Conservation (phyloP, 2,797 vertebrate genomes). For the Discoglossus pictus region DNA sequence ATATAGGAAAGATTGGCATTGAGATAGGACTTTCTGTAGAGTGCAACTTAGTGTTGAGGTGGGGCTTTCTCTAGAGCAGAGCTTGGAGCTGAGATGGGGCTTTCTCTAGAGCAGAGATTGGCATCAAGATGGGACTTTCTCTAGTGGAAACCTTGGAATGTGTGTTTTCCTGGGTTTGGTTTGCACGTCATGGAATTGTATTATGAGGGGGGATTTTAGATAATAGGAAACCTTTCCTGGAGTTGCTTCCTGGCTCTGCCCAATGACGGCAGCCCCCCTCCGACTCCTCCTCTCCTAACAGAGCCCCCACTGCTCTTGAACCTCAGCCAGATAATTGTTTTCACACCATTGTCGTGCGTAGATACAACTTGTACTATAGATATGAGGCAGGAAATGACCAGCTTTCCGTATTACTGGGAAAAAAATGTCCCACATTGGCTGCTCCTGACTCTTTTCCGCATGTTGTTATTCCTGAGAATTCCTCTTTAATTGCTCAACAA, state of each 20-base stretch:
- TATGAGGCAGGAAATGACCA: conserved; percentile 73
- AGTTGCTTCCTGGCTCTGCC: conserved; percentile 11
- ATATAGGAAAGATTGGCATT: not conserved
- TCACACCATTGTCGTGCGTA: conserved; percentile 70
- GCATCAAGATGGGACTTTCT: not conserved
- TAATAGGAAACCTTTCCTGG: conserved; percentile 8
- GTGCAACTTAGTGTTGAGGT: too few relatives aligned
- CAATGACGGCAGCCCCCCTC: conserved; percentile 14
- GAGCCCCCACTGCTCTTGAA: conserved; percentile 54
- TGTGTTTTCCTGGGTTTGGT: not conserved
- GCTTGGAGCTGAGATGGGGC: too few relatives aligned
- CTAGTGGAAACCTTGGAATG: conserved; percentile 1
- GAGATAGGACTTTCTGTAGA: not conserved
- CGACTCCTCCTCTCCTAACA: conserved; percentile 11
- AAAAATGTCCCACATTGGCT: conserved; percentile 70
- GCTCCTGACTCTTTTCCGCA: conserved; percentile 46
- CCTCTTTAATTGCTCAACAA: conserved; percentile 32
- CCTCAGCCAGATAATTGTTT: conserved; percentile 72
- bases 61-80: too few relatives aligned
- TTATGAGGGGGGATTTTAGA: conserved; percentile 3
- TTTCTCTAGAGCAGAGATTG: conserved; percentile 1
- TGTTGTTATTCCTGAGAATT: conserved; percentile 60
- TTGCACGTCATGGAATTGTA: not conserved
- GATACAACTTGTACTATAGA: conserved; percentile 77
- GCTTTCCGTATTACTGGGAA: conserved; percentile 63